phyloP scores from a whole-genome alignment of 2,797 vertebrate species.

The Rhynchonycteris naso region DNA sequence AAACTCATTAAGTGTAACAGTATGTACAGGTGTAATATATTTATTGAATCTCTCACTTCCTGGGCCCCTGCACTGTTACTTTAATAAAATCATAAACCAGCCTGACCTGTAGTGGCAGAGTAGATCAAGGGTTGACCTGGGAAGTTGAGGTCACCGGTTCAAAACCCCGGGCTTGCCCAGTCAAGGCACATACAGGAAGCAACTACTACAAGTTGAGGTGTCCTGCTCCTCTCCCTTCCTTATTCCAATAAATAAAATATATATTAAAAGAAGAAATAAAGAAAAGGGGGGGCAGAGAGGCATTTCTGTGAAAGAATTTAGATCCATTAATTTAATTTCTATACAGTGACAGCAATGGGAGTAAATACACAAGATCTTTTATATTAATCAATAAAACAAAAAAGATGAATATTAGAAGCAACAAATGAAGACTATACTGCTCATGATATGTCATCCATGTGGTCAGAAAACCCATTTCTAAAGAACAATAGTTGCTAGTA shows the following conservation, averaged over 20 bases:
- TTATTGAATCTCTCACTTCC: not conserved
- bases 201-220: too few species aligned
- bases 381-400: constrained; percentile 64
- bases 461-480: constrained; percentile 67
- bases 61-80: not conserved
- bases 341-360: constrained; percentile 62
- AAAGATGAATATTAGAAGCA: constrained; percentile 64
- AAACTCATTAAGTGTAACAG: not conserved
- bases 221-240: too few species aligned
- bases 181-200: too few species aligned
- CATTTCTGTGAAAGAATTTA: constrained; percentile 36
- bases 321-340: constrained; percentile 78
- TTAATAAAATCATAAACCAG: not conserved
- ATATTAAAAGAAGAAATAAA: too few species aligned
- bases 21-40: not conserved
- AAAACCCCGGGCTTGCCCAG: too few species aligned
- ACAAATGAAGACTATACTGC: constrained; percentile 65
- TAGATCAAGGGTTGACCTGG: too few species aligned
- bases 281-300: not conserved
- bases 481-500: constrained; percentile 73
- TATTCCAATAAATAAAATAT: too few species aligned
- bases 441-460: constrained; percentile 60
- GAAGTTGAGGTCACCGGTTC: too few species aligned
- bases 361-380: constrained; percentile 65
- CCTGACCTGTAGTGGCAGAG: too few species aligned